Conservation (phyloP, 2,113 vertebrate genomes). For the Loxodonta africana region DNA sequence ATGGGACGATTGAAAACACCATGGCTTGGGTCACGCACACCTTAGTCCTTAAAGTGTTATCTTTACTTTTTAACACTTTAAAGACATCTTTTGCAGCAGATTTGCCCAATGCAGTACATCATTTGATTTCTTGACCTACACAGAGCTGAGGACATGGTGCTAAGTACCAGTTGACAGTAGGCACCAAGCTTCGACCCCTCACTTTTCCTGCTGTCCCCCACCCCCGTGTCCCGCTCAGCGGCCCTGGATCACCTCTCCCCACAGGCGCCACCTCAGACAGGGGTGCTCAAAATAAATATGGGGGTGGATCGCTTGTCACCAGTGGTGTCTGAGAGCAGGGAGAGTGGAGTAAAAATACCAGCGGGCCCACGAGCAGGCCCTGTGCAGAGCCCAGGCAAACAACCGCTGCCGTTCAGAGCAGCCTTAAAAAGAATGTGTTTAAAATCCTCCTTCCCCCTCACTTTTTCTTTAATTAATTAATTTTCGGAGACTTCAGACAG, state of each 20-base stretch:
- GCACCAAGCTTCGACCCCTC: not conserved
- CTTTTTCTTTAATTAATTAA: constrained; percentile 58
- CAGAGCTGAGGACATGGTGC: too few relatives aligned
- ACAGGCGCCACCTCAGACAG: constrained; percentile 33
- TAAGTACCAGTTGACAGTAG: too few relatives aligned
- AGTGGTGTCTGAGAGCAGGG: constrained; percentile 22
- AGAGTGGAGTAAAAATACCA: constrained; percentile 34
- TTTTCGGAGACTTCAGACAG: constrained; percentile 58
- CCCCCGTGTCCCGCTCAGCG: not conserved
- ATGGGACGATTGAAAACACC: too few relatives aligned
- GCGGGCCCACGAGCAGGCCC: not conserved
- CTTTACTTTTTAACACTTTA: too few relatives aligned
- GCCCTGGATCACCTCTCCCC: constrained; percentile 43
- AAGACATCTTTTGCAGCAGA: too few relatives aligned
- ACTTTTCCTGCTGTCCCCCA: not conserved
- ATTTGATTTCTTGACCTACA: too few relatives aligned
- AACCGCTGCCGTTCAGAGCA: constrained; percentile 33
- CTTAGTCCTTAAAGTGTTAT: too few relatives aligned
- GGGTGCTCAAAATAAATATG: constrained; percentile 75
- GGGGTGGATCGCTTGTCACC: constrained; percentile 22
- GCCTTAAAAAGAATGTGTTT: constrained; percentile 63
- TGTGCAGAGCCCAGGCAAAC: not conserved
- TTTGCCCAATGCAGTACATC: too few relatives aligned
- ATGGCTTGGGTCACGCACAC: too few relatives aligned
- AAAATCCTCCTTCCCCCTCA: constrained; percentile 61